A percentile compares a stretch with the other conserved stretches of the same genome.
phyloP scores from a whole-genome alignment of 2,113 vertebrate species.

The Antigone vipio region DNA sequence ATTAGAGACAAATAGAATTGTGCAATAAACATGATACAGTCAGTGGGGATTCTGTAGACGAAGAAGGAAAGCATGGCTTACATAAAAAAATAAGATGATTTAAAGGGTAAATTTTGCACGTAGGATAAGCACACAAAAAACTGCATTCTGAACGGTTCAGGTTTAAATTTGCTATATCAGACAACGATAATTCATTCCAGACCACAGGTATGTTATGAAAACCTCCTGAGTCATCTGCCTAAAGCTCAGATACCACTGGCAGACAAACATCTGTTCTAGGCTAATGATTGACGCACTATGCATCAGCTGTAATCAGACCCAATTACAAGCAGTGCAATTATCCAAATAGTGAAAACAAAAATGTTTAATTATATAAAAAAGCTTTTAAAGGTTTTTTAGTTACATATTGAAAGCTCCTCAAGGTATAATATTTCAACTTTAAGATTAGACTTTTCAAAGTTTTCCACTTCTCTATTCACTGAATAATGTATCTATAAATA shows the following conservation, averaged over 20 bases:
- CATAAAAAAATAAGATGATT: constrained; percentile 1
- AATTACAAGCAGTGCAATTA: background rate
- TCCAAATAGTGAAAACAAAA: background rate
- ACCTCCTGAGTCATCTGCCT: background rate
- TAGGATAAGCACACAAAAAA: background rate
- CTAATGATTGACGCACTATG: background rate
- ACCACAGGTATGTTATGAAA: background rate
- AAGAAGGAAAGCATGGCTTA: background rate
- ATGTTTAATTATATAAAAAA: background rate
- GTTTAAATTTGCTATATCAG: background rate
- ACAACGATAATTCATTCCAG: background rate
- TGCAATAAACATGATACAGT: constrained; percentile 3
- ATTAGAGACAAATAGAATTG: constrained; percentile 12
- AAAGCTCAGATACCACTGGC: background rate
- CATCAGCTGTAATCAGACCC: background rate
- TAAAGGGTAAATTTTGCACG: background rate
- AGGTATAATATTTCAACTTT: background rate
- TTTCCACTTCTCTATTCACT: background rate
- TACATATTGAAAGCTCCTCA: background rate
- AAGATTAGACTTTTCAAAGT: background rate
- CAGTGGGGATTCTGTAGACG: background rate
- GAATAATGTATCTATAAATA: background rate
- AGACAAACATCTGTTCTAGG: background rate
- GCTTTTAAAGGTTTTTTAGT: background rate
- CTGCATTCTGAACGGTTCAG: background rate